Percentiles rank a stretch among this genome's conserved stretches.
phyloP scores from a whole-genome alignment of 2,113 vertebrate species.

The Nerophis lumbriciformis region DNA sequence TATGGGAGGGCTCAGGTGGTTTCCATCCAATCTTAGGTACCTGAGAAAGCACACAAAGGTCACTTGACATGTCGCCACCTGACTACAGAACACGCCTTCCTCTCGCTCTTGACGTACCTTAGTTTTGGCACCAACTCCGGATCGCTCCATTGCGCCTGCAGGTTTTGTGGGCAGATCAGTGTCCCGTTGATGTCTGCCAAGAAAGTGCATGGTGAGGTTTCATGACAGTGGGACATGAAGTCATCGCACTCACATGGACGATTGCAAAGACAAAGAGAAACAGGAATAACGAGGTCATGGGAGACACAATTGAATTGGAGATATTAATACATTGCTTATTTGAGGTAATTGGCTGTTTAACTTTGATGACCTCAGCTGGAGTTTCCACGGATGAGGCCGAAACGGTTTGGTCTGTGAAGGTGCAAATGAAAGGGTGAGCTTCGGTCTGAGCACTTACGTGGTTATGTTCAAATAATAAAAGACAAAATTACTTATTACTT shows the following conservation, averaged over 20 bases:
- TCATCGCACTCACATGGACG: neutral
- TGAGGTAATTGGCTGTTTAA: neutral
- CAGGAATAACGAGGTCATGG: no score
- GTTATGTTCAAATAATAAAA: no score
- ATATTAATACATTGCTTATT: neutral
- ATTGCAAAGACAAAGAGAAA: neutral
- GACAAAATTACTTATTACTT: no score
- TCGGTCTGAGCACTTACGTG: no score
- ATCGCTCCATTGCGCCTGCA: constrained; percentile 57
- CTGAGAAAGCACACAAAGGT: constrained; percentile 61
- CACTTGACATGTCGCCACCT: neutral
- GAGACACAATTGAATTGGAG: neutral
- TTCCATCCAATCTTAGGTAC: constrained; percentile 92
- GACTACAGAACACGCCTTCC: neutral
- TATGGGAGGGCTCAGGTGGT: constrained; percentile 85
- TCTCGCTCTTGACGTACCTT: constrained; percentile 54
- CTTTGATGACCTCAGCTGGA: neutral
- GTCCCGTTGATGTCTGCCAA: constrained; percentile 87
- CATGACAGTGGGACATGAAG: no score
- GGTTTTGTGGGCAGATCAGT: constrained; percentile 79
- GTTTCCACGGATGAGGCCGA: neutral
- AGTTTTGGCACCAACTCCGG: constrained; percentile 73
- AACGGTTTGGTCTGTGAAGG: neutral
- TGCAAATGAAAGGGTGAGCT: neutral
- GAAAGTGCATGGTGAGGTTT: neutral